Percentiles rank a stretch among this genome's conserved stretches.
Evolutionary conservation across 2,888 invertebrate species (phyloP).

Genomic region (Fragum whitleyi): DNA sequence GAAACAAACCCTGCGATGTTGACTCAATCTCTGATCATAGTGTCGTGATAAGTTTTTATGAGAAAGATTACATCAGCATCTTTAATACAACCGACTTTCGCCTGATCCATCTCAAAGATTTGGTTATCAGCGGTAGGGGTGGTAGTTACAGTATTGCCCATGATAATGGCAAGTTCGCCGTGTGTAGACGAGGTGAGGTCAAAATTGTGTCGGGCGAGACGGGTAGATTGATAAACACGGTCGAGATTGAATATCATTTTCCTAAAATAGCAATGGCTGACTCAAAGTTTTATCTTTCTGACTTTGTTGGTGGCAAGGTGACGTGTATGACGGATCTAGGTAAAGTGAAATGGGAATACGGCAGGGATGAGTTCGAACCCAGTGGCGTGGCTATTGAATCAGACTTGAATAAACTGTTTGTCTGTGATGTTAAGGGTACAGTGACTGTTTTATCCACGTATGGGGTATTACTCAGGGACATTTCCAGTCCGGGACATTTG

Average conservation of each 20-base stretch:
- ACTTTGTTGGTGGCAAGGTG: slow-evolving; percentile 54
- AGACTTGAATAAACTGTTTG: slow-evolving; percentile 59
- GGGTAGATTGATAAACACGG: slow-evolving; percentile 33
- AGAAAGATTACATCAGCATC: slow-evolving; percentile 61
- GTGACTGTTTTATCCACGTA: slow-evolving; percentile 58
- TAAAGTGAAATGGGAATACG: slow-evolving; percentile 54
- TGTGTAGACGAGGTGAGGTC: slow-evolving; percentile 61
- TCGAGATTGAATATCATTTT: slow-evolving; percentile 59
- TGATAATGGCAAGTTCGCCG: slow-evolving; percentile 51
- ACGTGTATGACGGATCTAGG: slow-evolving; percentile 56
- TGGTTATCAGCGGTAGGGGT: slow-evolving; percentile 54
- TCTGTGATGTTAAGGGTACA: slow-evolving; percentile 53
- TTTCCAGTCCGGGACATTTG: slow-evolving; percentile 53
- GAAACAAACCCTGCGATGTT: slow-evolving; percentile 53
- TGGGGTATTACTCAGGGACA: slow-evolving; percentile 54
- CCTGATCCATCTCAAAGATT: slow-evolving; percentile 43
- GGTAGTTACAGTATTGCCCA: slow-evolving; percentile 59
- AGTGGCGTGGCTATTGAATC: slow-evolving; percentile 40
- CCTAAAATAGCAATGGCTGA: slow-evolving; percentile 61
- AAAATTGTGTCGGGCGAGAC: slow-evolving; percentile 48
- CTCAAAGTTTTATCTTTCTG: slow-evolving; percentile 56
- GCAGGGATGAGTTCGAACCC: slow-evolving; percentile 49
- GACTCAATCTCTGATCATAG: slow-evolving; percentile 50
- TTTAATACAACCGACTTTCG: slow-evolving; percentile 36
- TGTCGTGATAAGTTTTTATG: slow-evolving; percentile 55